Base-by-base conservation (phyloP, 2,797 vertebrate genomes). In the Pogoniulus pusillus region DNA sequence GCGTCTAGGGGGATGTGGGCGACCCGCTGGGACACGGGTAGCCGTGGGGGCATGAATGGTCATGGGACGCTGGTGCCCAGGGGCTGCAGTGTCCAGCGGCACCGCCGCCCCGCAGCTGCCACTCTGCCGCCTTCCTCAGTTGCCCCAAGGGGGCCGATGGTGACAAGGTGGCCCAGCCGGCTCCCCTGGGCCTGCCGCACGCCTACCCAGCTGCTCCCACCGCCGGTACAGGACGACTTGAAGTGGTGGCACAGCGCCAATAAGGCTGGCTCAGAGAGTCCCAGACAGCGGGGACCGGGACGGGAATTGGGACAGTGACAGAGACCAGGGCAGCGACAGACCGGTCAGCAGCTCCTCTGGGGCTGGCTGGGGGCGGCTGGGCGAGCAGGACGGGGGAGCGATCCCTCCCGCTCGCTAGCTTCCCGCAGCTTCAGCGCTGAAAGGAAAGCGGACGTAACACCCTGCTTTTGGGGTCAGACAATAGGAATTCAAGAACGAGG, bases 381-480 rank as follows among this genome's bases (percentile, higher is more conserved):
- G 39, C 62, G 71, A 45, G 9, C 65, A 7, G 45, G 70, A 49
- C 7, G 14, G 58, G 63, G n/a, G 39, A 82, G 47, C 30, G 10
- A 85, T 59, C 85, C 65, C 69, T 76, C 62, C 69, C 19, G 65
- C 79, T 79, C 32, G 37, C 69, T 89, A 4, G 76, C 87, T 94
- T 89, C 10, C 80, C 82, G 30, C 23, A 10, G 73, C 65, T 80
- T 65, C 39, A 26, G 14, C 55, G 12, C 62, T 11, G 93, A 89
- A 82, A 83, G 88, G 94, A 85, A 94, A 92, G 65, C 76, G 70
- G 93, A 91, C 80, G 76, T 80, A 93, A 89, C 91, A 85, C 91
- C 90, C 94, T 74, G 80, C 90, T 91, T 94, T 94, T 92, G 88
- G 90, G 94, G 66, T 91, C 80, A 93, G 92, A 95, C 94, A 95